Evolutionary conservation across 2,888 invertebrate species (phyloP), one percentile per base, ranked within the genome.

Genomic region (Malthinus seriepunctatus): DNA sequence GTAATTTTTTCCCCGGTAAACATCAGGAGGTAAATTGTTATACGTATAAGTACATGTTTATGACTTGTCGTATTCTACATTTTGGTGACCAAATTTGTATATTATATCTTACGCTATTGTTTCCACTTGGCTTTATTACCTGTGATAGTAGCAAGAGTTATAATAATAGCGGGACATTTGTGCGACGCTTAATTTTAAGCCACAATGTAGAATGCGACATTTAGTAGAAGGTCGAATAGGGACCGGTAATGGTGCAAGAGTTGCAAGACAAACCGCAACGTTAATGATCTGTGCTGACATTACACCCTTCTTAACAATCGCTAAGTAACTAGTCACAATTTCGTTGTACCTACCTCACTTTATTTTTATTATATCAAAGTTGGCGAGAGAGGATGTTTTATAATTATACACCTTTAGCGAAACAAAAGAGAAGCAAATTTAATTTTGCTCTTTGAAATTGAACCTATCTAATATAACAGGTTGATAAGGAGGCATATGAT

Each of bases 231-330:
- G 70, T 71, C 68, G 67, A 53, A 60, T 59, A 63, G 61, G 64
- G 65, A 60, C 67, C 62, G 61, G 63, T 66, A 66, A 60, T 62
- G 42, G 32, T 54, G 53, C 49, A 37, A 32, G 42, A 53, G 44
- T 54, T 56, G 55, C 55, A 55, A 39, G 52, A 48, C 11, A 68
- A 68, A 65, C 71, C 68, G 64, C 66, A 70, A 68, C 73, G 68
- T 71, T 74, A 74, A 74, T 73, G 74, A 74, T 71, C 67, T 72
- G 66, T 71, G 73, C 73, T 74, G 74, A 73, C 74, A 72, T 73
- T 73, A 73, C 71, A 71, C 67, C 68, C 70, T 69, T 67, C 68
- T 69, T 64, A 62, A 68, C 70, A 71, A 71, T 38, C 46, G 39
- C 49, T 53, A 58, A 58, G 68, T 69, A 70, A 67, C 63, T 63